Percentiles rank a stretch among this genome's conserved stretches.
phyloP scores from a whole-genome alignment of 2,113 vertebrate species.

The Malurus cyaneus region DNA sequence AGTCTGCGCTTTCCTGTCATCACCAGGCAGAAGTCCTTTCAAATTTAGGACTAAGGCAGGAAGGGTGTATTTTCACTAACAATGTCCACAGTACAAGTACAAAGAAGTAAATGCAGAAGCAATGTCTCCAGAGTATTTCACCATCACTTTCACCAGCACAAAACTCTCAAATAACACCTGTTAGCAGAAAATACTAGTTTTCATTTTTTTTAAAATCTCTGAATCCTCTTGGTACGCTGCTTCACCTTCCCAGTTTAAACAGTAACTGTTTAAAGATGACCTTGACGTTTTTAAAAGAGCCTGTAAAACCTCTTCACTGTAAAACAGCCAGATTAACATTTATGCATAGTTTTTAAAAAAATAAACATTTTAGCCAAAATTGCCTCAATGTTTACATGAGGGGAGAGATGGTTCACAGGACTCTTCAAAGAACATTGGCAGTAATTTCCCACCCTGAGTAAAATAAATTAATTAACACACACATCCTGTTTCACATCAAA shows the following conservation, averaged over 20 bases:
- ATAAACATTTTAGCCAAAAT: constrained; percentile 59
- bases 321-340: constrained; percentile 45
- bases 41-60: not conserved
- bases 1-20: not conserved
- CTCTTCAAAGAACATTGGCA: constrained; percentile 44
- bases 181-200: not conserved
- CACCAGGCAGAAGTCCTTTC: constrained; percentile 14
- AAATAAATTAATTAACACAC: constrained; percentile 59
- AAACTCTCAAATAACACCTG: constrained; percentile 5
- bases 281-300: constrained; percentile 34
- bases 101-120: not conserved
- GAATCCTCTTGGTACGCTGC: not conserved
- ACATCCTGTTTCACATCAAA: constrained; percentile 63
- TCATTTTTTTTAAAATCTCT: not conserved
- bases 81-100: not conserved
- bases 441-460: constrained; percentile 19
- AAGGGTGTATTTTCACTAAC: constrained; percentile 34
- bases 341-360: constrained; percentile 28
- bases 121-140: not conserved
- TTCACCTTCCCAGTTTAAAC: constrained; percentile 9
- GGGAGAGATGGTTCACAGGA: constrained; percentile 7
- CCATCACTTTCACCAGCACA: not conserved
- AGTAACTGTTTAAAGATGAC: constrained; percentile 31
- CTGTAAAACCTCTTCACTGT: constrained; percentile 17
- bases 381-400: constrained; percentile 37